Evolutionary conservation across 2,113 vertebrate genomes (phyloP), one percentile per base, ranked within the genome.

Genomic region (Laterallus jamaicensis): DNA sequence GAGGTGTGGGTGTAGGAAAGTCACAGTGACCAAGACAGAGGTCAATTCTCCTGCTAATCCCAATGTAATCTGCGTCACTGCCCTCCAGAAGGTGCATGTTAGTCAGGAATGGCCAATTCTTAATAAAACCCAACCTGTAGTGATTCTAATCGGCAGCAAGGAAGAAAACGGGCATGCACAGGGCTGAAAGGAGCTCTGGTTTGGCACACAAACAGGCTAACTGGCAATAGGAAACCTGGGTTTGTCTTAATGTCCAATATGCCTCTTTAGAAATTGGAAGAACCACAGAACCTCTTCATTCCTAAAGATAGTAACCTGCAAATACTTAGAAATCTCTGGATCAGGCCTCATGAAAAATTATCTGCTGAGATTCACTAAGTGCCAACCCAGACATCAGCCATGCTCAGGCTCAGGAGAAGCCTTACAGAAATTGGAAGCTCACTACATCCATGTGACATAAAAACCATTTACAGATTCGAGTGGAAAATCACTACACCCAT

Each of bases 401-500:
- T 1, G 20, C 52, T 71, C 35, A n/a, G 56, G 58, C n/a, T 86
- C 54, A 86, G 47, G n/a, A 68, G 59, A 73, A 71, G 22, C 24
- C n/a, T 67, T 39, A 59, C 64, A 58, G 73, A 86, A 82, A 12
- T 26, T 39, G 39, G 39, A 39, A 39, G 39, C 39, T 39, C 39
- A 12, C 39, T 78, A 67, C 0, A 3, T 7, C 31, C 40, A 54
- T 0, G 0, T 19, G 39, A 56, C 77, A 44, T 25, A 67, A 86
- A 86, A 86, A n/a, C 13, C 35, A 35, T 85, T 50, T 56, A 60
- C 54, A 74, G 54, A 78, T 66, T 50, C 54, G 83, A 40, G 55
- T 31, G 32, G 14, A 44, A 40, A 18, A 49, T 73, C 66, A 15
- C n/a, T 78, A 67, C 0, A 3, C 8, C 31, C 40, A 54, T 0